Percentiles rank a stretch among this genome's conserved stretches.
phyloP scores from a whole-genome alignment of 2,797 vertebrate genomes.

The Salarias fasciatus region DNA sequence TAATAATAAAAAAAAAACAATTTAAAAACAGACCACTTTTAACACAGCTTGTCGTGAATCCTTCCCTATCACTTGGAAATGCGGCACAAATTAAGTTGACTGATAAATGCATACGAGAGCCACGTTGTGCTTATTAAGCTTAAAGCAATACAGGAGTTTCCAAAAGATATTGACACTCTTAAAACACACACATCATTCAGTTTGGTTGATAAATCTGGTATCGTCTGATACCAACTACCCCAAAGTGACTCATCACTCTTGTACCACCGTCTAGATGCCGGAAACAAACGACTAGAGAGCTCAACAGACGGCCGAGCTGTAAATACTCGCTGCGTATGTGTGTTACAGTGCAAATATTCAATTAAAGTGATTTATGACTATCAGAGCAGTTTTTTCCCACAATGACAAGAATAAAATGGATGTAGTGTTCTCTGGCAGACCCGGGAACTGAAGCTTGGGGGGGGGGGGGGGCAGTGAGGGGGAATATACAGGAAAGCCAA shows the following conservation, averaged over 20 bases:
- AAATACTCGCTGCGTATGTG: constrained; percentile 29
- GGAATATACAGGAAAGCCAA: constrained; percentile 54
- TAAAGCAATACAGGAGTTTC: constrained; percentile 54
- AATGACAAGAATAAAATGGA: constrained; percentile 62
- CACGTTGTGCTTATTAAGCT: constrained; percentile 87
- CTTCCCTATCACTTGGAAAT: constrained; percentile 20
- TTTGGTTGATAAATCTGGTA: constrained; percentile 44
- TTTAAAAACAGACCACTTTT: background rate
- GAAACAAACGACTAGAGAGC: constrained; percentile 20
- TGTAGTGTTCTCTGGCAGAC: constrained; percentile 75
- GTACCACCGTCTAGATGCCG: constrained; percentile 1
- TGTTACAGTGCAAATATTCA: constrained; percentile 60
- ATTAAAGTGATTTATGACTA: constrained; percentile 42
- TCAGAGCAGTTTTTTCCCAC: constrained; percentile 78
- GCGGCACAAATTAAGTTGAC: constrained; percentile 29
- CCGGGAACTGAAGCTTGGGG: constrained; percentile 38
- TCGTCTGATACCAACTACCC: constrained; percentile 15
- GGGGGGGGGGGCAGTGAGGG: constrained; percentile 74
- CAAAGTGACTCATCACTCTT: constrained; percentile 9
- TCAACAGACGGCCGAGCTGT: constrained; percentile 4
- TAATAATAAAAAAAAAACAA: too few relatives aligned
- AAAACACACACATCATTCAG: constrained; percentile 24
- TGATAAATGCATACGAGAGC: constrained; percentile 69
- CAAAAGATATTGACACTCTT: constrained; percentile 32
- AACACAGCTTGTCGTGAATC: constrained; percentile 21